Evolutionary conservation across 2,113 vertebrate genomes (phyloP).

Genomic region (Mesoclemmys tuberculata): DNA sequence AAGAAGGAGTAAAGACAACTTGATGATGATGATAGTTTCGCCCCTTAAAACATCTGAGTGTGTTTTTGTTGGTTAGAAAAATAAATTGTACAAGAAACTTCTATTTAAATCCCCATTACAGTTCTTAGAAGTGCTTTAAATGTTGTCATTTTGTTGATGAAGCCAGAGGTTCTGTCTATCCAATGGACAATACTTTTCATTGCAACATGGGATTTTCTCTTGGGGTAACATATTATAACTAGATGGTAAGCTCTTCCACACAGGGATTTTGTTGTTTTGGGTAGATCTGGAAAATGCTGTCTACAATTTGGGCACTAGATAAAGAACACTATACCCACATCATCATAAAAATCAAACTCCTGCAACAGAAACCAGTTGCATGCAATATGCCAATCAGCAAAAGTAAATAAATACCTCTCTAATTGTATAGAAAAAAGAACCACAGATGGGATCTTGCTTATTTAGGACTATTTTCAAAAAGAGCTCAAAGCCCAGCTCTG

Average conservation of each 20-base stretch:
- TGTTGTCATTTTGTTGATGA: rapidly evolving
- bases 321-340: neutral
- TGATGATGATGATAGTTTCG: neutral
- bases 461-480: neutral
- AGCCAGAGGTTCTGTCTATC: neutral
- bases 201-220: neutral
- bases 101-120: neutral
- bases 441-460: neutral
- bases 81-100: neutral
- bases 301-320: neutral
- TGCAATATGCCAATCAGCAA: neutral
- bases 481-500: neutral
- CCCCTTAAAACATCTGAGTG: neutral
- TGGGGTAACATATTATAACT: neutral
- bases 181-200: neutral
- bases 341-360: too few relatives aligned
- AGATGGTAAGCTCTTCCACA: neutral
- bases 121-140: neutral
- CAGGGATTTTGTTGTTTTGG: neutral
- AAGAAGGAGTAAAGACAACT: rapidly evolving
- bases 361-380: neutral
- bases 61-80: rapidly evolving
- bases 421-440: neutral
- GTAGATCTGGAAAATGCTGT: neutral
- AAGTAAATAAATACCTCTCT: neutral